Base-by-base conservation (phyloP, 2,888 invertebrate species). In the Acanthosepion lycidas region DNA sequence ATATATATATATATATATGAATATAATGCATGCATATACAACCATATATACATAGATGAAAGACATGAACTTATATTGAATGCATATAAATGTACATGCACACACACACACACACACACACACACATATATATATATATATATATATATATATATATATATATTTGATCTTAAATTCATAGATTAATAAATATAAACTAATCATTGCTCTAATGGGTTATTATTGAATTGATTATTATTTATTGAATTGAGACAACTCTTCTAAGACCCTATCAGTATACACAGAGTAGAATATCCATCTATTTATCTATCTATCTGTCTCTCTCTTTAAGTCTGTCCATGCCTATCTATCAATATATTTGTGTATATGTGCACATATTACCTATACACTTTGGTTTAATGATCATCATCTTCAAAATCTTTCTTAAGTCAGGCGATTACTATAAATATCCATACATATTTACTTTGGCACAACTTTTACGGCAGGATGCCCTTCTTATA, bases 371-470 rank as follows among this genome's bases (percentile, higher is more conserved):
- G 5, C 12, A 33, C 23, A 4, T 78, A 78, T 78, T 33, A 78
- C n/a, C 12, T 12, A 78, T 78, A 78, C 78, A 78, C 78, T 9
- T n/a, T 78, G n/a, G 23, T 33, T n/a, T 78, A 78, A n/a, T n/a
- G 6, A 78, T n/a, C n/a, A 78, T 78, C 59, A 59, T 59, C 59
- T 59, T 59, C n/a, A n/a, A 78, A n/a, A n/a, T n/a, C 8, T 78
- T 78, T 78, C 78, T n/a, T 33, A 78, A n/a, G 78, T 78, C 78
- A 78, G n/a, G 78, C 78, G n/a, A 78, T 78, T n/a, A 18, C 78
- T n/a, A 78, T 78, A 78, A 78, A 78, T 78, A 78, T 78, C 78
- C 12, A 78, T n/a, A 78, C n/a, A 78, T 78, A 78, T 78, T 78
- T n/a, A 78, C 59, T 59, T 20, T 59, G 59, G 23, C 59, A 59